Evolutionary conservation across 2,797 vertebrate genomes (phyloP).

Genomic region (Nyctalus aviator): DNA sequence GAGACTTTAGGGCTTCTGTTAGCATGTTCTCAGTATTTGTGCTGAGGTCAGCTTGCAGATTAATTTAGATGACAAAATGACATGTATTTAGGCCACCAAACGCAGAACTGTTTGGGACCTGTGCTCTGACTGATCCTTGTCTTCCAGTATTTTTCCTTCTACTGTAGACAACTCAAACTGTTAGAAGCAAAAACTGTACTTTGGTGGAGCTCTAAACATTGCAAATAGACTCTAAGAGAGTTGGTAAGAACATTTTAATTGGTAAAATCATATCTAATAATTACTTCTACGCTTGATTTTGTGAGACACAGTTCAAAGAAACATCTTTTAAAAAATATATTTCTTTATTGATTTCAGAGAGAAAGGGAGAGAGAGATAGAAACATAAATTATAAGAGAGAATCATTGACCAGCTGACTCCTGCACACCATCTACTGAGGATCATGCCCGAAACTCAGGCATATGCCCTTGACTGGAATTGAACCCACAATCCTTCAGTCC

Average conservation of each 20-base stretch:
- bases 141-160: slow-evolving; percentile 32
- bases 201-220: neutral
- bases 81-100: slow-evolving; percentile 1
- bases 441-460: too few relatives aligned
- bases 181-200: slow-evolving; percentile 1
- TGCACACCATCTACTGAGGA: too few relatives aligned
- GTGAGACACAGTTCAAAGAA: neutral
- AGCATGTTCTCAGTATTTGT: slow-evolving; percentile 47
- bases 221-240: neutral
- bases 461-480: too few relatives aligned
- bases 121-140: neutral
- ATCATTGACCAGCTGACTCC: too few relatives aligned
- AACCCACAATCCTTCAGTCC: too few relatives aligned
- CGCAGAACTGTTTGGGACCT: neutral
- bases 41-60: slow-evolving; percentile 49
- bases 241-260: slow-evolving; percentile 13
- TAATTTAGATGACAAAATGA: slow-evolving; percentile 38
- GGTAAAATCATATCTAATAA: neutral
- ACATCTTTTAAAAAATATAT: neutral
- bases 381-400: too few relatives aligned
- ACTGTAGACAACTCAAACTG: neutral
- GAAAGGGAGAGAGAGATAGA: too few relatives aligned
- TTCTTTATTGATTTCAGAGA: too few relatives aligned
- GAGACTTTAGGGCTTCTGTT: neutral
- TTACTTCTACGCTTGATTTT: neutral